Evolutionary conservation across 1,140 invertebrate genomes (phyloP), one percentile per base, ranked within the genome.

Genomic region (Microplitis mediator): DNA sequence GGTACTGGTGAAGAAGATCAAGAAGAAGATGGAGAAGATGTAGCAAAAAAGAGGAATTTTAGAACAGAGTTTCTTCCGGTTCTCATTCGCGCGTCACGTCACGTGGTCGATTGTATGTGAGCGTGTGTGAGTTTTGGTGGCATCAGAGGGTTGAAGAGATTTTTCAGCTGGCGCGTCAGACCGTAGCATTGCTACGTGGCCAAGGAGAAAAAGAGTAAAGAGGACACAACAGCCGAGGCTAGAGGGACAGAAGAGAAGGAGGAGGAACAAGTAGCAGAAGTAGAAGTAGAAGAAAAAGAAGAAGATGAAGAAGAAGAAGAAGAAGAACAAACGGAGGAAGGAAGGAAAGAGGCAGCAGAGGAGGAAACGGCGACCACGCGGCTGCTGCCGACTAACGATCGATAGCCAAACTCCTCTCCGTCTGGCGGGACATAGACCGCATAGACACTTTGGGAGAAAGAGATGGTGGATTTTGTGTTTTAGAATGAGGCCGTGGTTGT

Each of bases 371-470:
- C 75, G 79, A 80, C 74, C 80, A 81, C 79, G 81, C 77, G 79
- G 81, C 78, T 78, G 76, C 79, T 76, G 76, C 78, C 75, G 66
- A 71, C 61, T 78, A 23, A 71, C 81, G 83, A 85, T 86, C 84
- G 84, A 86, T 86, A 86, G 82, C 83, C 81, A 84, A 85, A 85
- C 83, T 84, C 78, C 78, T 81, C 80, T 82, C 76, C 77, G 81
- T 79, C 80, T 82, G 78, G 76, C 79, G 80, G 77, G 75, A 83
- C 81, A 75, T 79, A 80, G 51, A 75, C 69, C 39, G 80, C 79
- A 80, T 76, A 78, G 75, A 80, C 77, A 81, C 71, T 69, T 58
- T 69, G 72, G 71, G 56, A 74, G 62, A 32, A 34, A 52, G 66
- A 14, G 32, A 51, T 6, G 6, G 51, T 35, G 11, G 3, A 39